Percentiles rank a stretch among this genome's conserved stretches.
Evolutionary conservation across 1,140 invertebrate genomes (phyloP).

Genomic region (Aphelinus atriplicis): DNA sequence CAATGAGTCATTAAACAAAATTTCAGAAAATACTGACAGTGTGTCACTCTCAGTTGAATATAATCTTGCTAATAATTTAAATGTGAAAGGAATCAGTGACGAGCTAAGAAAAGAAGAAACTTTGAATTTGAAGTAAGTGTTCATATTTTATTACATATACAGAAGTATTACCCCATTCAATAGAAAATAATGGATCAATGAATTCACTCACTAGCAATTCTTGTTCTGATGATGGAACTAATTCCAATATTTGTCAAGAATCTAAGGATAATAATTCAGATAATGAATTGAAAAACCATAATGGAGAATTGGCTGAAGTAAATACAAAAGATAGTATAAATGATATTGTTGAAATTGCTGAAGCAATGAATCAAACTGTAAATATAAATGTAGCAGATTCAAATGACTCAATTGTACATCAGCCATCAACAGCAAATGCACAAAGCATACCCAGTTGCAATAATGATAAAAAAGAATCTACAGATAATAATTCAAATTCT

Average conservation of each 20-base stretch:
- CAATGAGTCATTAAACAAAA: neutral
- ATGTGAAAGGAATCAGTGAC: no score
- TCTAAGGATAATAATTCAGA: slow-evolving; percentile 8
- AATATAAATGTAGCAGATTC: neutral
- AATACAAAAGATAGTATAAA: no score
- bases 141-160: neutral
- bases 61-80: no score
- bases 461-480: no score
- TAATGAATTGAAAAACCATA: neutral
- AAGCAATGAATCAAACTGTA: neutral
- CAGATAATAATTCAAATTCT: slow-evolving; percentile 17
- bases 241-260: no score
- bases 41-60: neutral
- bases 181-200: no score
- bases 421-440: slow-evolving; percentile 6
- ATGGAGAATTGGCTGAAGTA: neutral
- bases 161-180: neutral
- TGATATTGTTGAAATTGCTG: no score
- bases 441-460: slow-evolving; percentile 33
- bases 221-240: no score
- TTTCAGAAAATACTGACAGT: neutral
- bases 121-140: neutral
- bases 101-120: neutral
- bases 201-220: no score
- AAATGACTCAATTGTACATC: neutral